A percentile compares a stretch with the other conserved stretches of the same genome.
Evolutionary conservation across 2,888 invertebrate species (phyloP).

Genomic region (Cryptocephalus primarius): DNA sequence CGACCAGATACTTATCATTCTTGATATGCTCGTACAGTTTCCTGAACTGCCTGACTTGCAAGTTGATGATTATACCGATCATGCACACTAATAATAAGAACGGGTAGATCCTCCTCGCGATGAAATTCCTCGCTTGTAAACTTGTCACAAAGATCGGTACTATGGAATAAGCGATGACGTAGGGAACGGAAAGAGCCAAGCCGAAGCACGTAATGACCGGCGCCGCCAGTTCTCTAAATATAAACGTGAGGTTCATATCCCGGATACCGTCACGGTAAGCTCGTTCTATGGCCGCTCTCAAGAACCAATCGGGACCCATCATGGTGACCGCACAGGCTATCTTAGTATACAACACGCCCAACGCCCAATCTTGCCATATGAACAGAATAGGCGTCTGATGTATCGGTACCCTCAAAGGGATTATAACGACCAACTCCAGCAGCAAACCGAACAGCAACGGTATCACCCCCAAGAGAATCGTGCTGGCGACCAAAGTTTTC

Average conservation of each 20-base stretch:
- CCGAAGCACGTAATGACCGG: constrained; percentile 86
- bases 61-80: constrained; percentile 57
- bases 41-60: constrained; percentile 88
- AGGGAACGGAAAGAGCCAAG: constrained; percentile 85
- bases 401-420: constrained; percentile 84
- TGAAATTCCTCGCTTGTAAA: constrained; percentile 57
- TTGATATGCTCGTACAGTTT: constrained; percentile 96
- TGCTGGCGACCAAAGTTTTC: constrained; percentile 65
- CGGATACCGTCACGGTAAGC: constrained; percentile 89
- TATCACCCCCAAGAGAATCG: constrained; percentile 77
- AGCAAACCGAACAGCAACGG: constrained; percentile 86
- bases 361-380: constrained; percentile 94
- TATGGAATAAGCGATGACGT: constrained; percentile 71
- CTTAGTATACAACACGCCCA: constrained; percentile 95
- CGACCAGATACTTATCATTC: constrained; percentile 97
- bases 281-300: constrained; percentile 84
- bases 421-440: constrained; percentile 82
- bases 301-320: constrained; percentile 96
- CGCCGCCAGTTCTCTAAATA: constrained; percentile 74
- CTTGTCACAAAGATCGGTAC: constrained; percentile 57
- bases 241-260: constrained; percentile 82
- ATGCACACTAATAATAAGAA: constrained; percentile 65
- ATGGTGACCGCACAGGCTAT: constrained; percentile 92
- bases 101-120: constrained; percentile 83
- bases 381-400: constrained; percentile 84